phyloP scores from a whole-genome alignment of 2,113 vertebrate species.

The Callipepla squamata region DNA sequence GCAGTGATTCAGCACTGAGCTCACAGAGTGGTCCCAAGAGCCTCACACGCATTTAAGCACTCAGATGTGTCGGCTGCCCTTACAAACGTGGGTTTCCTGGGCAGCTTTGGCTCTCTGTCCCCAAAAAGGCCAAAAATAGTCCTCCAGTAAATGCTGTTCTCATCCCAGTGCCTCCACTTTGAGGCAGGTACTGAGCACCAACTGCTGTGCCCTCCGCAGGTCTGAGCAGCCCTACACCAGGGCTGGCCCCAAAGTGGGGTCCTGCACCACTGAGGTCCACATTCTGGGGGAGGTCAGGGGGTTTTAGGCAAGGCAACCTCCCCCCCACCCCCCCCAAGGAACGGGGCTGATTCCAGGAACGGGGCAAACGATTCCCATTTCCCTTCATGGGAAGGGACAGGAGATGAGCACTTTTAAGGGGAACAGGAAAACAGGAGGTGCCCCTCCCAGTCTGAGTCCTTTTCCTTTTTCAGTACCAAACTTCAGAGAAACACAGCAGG shows the following conservation, averaged over 20 bases:
- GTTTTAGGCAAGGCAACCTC: neutral
- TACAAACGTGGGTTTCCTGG: fast-evolving
- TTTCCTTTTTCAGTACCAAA: neutral
- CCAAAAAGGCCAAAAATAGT: no score
- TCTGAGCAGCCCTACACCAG: fast-evolving
- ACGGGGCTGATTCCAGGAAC: neutral
- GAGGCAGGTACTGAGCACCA: neutral
- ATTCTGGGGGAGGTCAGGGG: neutral
- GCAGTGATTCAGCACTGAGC: no score
- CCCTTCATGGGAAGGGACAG: neutral
- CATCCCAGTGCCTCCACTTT: no score
- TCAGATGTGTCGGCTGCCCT: fast-evolving
- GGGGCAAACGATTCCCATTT: neutral
- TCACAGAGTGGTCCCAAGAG: fast-evolving
- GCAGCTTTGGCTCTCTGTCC: neutral
- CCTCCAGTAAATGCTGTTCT: neutral
- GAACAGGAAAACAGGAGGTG: neutral
- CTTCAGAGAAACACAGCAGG: neutral
- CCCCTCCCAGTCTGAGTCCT: neutral
- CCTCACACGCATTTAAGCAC: fast-evolving
- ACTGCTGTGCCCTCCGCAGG: neutral
- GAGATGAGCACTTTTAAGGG: fast-evolving
- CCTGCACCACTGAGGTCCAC: fast-evolving
- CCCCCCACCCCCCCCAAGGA: no score
- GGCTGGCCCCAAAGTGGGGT: neutral